Base-by-base conservation (phyloP, 2,797 vertebrate genomes). In the Sphenodon punctatus region DNA sequence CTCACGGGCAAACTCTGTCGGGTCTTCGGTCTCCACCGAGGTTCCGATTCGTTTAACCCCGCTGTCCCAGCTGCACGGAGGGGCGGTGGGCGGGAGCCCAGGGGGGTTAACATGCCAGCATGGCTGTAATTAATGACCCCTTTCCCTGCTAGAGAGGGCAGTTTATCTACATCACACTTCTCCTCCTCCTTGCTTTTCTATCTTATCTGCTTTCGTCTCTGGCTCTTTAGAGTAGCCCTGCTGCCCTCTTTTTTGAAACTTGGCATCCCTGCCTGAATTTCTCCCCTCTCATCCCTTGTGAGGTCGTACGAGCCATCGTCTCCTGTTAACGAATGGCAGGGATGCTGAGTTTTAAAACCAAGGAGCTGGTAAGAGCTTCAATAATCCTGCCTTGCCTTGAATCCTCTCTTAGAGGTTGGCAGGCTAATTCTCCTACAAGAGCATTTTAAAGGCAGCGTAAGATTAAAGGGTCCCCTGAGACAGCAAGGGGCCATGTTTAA, bases 21-120 rank as follows among this genome's bases (percentile, higher is more conserved):
- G 68, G 23, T 76, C 36, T 22, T 82, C 78, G 74, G 84, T 60
- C 78, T 86, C 84, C 23, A 36, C 84, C 74, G 84, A 82, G 79
- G 42, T 74, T 78, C 27, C 43, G 46, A 67, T 67, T 20, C 15
- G 42, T 67, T 49, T 34, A 27, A 58, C 34, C 79, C 75, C 42
- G 16, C 14, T 53, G n/a, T 34, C 8, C 34, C 3, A 34, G 6
- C 30, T 55, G 58, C 4, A 6, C 9, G 22, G 17, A 56, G 53
- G 22, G 9, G 10, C 41, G 5, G 22, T 7, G 34, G 59, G 34
- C 8, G 36, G 59, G 63, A 48, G 41, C n/a, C n/a, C n/a, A n/a
- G n/a, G 61, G 85, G 80, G 68, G 75, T 66, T 22, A 42, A 36
- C 66, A 81, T 10, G 15, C 68, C 55, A 39, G 60, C 46, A 60